A percentile compares a stretch with the other conserved stretches of the same genome.
phyloP scores from a whole-genome alignment of 2,113 vertebrate species.

The Parus major region DNA sequence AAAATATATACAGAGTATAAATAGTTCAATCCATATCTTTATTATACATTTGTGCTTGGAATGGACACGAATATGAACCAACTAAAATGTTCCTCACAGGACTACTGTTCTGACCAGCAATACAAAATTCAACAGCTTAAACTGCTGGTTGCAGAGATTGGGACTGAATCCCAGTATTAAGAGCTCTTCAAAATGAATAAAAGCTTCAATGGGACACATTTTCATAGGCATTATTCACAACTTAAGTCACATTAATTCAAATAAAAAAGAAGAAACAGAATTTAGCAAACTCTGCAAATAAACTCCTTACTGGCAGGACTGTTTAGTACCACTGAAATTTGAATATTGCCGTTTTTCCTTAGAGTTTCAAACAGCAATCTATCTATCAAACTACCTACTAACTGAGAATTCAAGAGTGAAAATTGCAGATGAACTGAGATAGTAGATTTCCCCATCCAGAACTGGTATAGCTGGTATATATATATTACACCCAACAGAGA shows the following conservation, averaged over 20 bases:
- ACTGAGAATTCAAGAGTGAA: not conserved
- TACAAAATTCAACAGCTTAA: slow-evolving; percentile 37
- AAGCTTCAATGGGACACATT: slow-evolving; percentile 59
- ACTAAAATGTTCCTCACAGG: slow-evolving; percentile 15
- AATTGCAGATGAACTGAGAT: slow-evolving; percentile 1
- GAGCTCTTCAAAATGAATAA: slow-evolving; percentile 63
- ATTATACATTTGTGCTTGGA: slow-evolving; percentile 1
- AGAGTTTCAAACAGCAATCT: not conserved
- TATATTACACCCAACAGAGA: not conserved
- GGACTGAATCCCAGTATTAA: slow-evolving; percentile 52
- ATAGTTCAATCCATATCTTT: not conserved
- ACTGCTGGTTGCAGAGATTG: slow-evolving; percentile 6
- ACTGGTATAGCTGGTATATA: not conserved
- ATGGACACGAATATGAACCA: not conserved
- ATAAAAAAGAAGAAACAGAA: slow-evolving; percentile 15
- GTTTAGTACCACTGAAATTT: not conserved
- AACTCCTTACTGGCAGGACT: not conserved
- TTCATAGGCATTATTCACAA: slow-evolving; percentile 50
- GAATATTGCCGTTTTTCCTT: not conserved
- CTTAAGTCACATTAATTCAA: slow-evolving; percentile 62
- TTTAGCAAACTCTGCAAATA: slow-evolving; percentile 34
- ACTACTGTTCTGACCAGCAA: slow-evolving; percentile 21
- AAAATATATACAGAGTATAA: not conserved
- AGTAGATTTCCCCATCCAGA: not conserved
- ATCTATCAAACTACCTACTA: not conserved